Evolutionary conservation across 64 coral and sea anemone species (phyloP), one percentile per base, ranked within the genome.

Genomic region (Acropora tenuis): DNA sequence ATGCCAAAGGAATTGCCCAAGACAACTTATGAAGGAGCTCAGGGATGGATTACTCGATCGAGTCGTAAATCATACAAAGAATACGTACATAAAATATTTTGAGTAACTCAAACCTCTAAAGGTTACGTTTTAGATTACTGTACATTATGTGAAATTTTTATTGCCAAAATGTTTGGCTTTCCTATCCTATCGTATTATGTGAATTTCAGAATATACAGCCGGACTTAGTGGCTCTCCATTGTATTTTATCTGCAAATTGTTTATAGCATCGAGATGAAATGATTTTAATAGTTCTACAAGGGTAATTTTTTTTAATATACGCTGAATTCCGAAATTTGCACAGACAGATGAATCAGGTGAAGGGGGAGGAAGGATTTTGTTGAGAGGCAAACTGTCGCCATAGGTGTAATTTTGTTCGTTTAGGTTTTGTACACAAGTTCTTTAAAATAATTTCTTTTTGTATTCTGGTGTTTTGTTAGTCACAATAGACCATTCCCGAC

Each of bases 181-280:
- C 60, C 42, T 63, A 63, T 19, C 19, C 43, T 82, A 53, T 57
- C 50, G 40, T 82, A 82, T 63, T 8, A 41, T 82, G 79, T 82
- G 53, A 82, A 82, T 82, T 59, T 61, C 11, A 82, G 46, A 63
- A 63, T 82, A 80, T 61, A 65, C 20, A 16, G 53, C 42, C 50
- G 4, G 30, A 82, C 78, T 80, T 8, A 0, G 1, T 1, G 59
- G 79, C 46, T 57, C 9, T 20, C 42, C 41, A 30, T 13, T 16
- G 55, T 82, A 82, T 82, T 46, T 82, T 82, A 66, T 82, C 41
- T 17, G 30, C 43, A 82, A 59, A 82, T 82, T 82, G 79, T 82
- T 65, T 82, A 82, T 82, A 82, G 9, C 10, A 82, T 57, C 41
- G 7, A 80, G 78, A 57, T 16, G 55, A 18, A 52, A 52, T 82